Percentiles rank a stretch among this genome's conserved stretches.
Conservation (phyloP, 2,797 vertebrate species). For the Erethizon dorsatum region DNA sequence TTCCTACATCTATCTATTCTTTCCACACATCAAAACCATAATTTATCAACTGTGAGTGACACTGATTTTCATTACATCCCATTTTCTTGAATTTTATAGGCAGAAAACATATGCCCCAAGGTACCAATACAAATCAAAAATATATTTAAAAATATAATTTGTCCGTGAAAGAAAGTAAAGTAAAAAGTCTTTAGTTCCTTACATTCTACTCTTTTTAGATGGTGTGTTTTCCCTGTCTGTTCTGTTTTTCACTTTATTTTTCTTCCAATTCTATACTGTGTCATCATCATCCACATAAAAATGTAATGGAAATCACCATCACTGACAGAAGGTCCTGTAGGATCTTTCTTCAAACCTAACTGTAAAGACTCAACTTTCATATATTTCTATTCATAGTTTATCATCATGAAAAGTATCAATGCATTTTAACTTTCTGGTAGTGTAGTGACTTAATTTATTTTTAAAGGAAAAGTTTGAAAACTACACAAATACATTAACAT, state of each 20-base stretch:
- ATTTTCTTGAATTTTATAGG: conserved; percentile 32
- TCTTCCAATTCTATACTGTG: neutral
- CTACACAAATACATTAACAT: neutral
- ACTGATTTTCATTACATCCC: neutral
- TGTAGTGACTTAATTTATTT: neutral
- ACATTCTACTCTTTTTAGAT: neutral
- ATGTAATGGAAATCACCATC: neutral
- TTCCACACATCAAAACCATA: neutral
- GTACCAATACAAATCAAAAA: neutral
- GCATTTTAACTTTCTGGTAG: neutral
- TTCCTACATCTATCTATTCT: neutral
- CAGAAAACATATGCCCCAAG: neutral
- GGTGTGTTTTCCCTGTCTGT: neutral
- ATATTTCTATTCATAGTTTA: neutral
- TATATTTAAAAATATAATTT: neutral
- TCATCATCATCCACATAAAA: neutral
- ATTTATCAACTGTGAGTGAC: neutral
- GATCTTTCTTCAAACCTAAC: neutral
- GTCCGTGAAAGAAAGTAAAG: conserved; percentile 1
- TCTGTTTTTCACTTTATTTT: neutral
- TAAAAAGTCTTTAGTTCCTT: neutral
- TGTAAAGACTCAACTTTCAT: neutral
- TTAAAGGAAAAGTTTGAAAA: neutral
- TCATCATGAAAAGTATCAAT: neutral
- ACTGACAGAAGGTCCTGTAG: neutral